phyloP scores from a whole-genome alignment of 92 coral and sea anemone genomes.

The Epizoanthus ramosus region DNA sequence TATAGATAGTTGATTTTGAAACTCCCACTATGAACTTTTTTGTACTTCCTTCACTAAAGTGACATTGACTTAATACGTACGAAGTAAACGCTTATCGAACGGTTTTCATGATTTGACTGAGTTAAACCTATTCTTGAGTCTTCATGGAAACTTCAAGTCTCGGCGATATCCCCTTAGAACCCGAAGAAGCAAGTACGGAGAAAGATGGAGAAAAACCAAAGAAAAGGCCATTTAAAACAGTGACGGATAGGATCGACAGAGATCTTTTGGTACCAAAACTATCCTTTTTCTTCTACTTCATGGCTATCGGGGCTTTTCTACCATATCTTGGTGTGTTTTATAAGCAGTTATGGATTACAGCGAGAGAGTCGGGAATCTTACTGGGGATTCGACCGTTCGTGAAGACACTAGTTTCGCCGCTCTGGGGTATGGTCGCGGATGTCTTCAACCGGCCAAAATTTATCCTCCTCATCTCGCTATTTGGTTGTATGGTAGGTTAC shows the following conservation, averaged over 20 bases:
- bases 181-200: constrained; percentile 13
- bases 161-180: constrained; percentile 27
- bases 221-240: constrained; percentile 20
- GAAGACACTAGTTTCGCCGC: constrained; percentile 82
- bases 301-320: constrained; percentile 84
- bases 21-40: background rate
- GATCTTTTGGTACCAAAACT: constrained; percentile 77
- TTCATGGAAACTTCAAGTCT: constrained; percentile 42
- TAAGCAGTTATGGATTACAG: constrained; percentile 87
- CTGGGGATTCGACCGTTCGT: constrained; percentile 87
- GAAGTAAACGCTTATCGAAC: background rate
- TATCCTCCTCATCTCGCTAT: constrained; percentile 73
- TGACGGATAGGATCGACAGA: constrained; percentile 52
- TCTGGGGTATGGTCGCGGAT: constrained; percentile 87
- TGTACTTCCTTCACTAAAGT: background rate
- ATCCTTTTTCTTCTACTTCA: constrained; percentile 82
- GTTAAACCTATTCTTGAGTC: background rate
- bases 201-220: constrained; percentile 17
- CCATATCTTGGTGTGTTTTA: constrained; percentile 91
- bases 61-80: background rate
- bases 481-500: constrained; percentile 73
- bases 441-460: constrained; percentile 70
- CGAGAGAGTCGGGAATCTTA: constrained; percentile 80
- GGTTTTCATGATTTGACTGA: background rate
- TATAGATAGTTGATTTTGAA: too few relatives aligned